phyloP scores from a whole-genome alignment of 1,140 invertebrate species.

The Bombus fervidus region DNA sequence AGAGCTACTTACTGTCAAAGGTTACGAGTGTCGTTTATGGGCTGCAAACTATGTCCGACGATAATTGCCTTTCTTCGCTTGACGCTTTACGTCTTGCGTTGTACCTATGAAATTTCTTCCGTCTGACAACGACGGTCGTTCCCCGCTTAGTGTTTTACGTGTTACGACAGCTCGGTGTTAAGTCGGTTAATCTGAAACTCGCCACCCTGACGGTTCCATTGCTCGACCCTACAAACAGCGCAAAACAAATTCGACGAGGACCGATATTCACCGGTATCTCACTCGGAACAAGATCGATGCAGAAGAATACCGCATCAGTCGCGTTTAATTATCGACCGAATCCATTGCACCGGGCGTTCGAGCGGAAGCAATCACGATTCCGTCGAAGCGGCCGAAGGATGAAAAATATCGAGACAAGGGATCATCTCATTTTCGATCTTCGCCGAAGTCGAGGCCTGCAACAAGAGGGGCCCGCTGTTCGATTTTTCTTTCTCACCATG shows the following conservation, averaged over 20 bases:
- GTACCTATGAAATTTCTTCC: too few species aligned
- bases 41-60: too few species aligned
- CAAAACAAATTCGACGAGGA: not conserved
- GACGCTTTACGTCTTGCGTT: too few species aligned
- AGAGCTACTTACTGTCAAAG: too few species aligned
- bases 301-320: conserved; percentile 15
- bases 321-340: conserved; percentile 38
- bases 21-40: too few species aligned
- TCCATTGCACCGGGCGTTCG: conserved; percentile 33
- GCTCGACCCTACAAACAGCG: not conserved
- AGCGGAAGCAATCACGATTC: conserved; percentile 62
- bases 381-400: conserved; percentile 36
- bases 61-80: too few species aligned
- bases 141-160: too few species aligned
- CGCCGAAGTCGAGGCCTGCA: conserved; percentile 31
- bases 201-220: not conserved
- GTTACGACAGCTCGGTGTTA: too few species aligned
- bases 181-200: too few species aligned
- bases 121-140: too few species aligned
- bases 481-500: conserved; percentile 63
- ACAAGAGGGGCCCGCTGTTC: not conserved
- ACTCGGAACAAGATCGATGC: not conserved
- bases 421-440: conserved; percentile 66
- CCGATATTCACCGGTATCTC: not conserved
- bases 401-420: conserved; percentile 62